Evolutionary conservation across 2,888 invertebrate species (phyloP), one percentile per base, ranked within the genome.

Genomic region (Xestia c-nigrum): DNA sequence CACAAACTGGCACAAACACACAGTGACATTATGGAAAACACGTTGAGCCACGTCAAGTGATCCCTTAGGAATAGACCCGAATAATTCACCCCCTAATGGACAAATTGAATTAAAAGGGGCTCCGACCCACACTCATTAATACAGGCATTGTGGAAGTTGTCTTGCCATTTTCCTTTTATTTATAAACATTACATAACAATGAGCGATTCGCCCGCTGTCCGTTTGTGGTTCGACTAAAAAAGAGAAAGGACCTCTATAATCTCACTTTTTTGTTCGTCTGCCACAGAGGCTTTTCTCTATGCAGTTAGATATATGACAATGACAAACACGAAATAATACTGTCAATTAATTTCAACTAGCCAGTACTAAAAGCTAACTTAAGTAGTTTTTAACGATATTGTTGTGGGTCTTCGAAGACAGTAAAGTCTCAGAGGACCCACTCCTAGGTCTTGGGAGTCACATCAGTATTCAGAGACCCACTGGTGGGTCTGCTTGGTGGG

Each of bases 51-150:
- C 55, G 59, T 73, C 67, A 85, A 83, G 63, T 59, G 63, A 12
- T 40, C 74, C 78, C 83, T 0, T 14, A 63, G 61, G 79, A 69
- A 16, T 66, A 69, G 47, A 46, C 78, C 83, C 70, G 69, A 76
- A 84, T 85, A 74, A 82, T 78, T 85, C 64, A 70, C 55, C 61
- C 69, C 52, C 63, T 76, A 76, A 83, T 74, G 83, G 74, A 72
- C 74, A 83, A 85, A 85, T 81, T 72, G 75, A 84, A 85, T 85
- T 78, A 84, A 78, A 85, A 76, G 73, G 76, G 71, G 40, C 31
- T 61, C 47, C 63, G 59, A 66, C 73, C 75, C 72, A 72, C 69
- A 65, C 47, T 74, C 66, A 74, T 78, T 78, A 72, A 76, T 74
- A 72, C 65, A 65, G 64, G 47, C 47, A 73, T 76, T 73, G 73